Percentiles rank a stretch among this genome's conserved stretches.
Conservation (phyloP, 2,888 invertebrate genomes). For the Cantharis rufa region DNA sequence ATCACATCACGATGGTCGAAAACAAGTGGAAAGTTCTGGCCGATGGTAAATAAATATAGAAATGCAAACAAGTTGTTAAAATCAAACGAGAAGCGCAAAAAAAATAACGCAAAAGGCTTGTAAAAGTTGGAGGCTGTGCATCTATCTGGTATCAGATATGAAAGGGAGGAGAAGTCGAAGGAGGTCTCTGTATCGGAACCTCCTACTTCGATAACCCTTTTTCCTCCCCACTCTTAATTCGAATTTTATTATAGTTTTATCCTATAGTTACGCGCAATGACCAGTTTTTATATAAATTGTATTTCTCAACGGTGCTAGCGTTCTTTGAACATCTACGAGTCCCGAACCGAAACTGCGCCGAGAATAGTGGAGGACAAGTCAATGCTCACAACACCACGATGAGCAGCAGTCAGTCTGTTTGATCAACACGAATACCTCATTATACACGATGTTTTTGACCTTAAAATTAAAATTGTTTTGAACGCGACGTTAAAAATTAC, state of each 20-base stretch:
- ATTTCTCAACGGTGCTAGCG: slow-evolving; percentile 22
- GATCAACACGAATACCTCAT: slow-evolving; percentile 13
- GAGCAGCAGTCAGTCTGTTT: slow-evolving; percentile 1
- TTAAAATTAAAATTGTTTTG: slow-evolving; percentile 14
- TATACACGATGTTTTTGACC: slow-evolving; percentile 22
- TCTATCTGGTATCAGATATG: slow-evolving; percentile 39
- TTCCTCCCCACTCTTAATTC: slow-evolving; percentile 40
- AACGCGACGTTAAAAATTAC: neutral
- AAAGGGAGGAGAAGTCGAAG: slow-evolving; percentile 47
- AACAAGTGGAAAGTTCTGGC: neutral
- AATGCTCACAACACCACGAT: slow-evolving; percentile 14
- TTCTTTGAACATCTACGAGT: neutral
- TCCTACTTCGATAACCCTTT: slow-evolving; percentile 50
- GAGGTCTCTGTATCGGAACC: slow-evolving; percentile 51
- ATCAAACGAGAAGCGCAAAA: slow-evolving; percentile 15
- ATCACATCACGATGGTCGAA: neutral
- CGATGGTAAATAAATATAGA: slow-evolving; percentile 13
- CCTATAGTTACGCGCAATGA: slow-evolving; percentile 40
- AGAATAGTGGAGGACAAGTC: slow-evolving; percentile 6
- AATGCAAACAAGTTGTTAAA: slow-evolving; percentile 8
- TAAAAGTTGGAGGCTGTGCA: slow-evolving; percentile 44
- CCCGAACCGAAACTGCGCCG: neutral
- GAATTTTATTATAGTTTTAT: slow-evolving; percentile 54
- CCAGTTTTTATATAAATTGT: slow-evolving; percentile 28
- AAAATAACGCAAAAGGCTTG: slow-evolving; percentile 31